Percentiles rank a stretch among this genome's conserved stretches.
These are phyloP conservation scores for Pampusana beccarii DNA, from an alignment of 2,113 vertebrate genomes.

Conservation along the genomic window DNA sequence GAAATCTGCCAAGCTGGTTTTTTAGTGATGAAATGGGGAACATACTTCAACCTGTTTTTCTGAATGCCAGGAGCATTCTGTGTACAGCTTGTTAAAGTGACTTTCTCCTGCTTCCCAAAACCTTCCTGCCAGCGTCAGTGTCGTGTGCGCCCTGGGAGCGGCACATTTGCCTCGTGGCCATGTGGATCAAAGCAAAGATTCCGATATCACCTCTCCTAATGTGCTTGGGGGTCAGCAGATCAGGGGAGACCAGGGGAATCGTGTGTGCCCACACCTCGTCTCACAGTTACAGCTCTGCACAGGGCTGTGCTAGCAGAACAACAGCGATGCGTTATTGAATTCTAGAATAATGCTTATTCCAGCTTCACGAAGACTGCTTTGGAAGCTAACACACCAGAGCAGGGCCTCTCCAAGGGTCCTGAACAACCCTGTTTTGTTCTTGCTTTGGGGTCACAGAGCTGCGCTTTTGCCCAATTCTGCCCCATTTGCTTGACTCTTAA, in stretches of 20 bases:
- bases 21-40: not conserved
- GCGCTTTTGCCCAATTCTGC: not conserved
- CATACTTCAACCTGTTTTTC: not conserved
- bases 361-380: not conserved
- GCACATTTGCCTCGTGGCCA: not conserved
- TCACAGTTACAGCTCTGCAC: not conserved
- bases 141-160: not conserved
- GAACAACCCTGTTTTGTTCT: not conserved
- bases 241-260: not conserved
- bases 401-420: not conserved
- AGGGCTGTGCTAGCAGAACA: not conserved
- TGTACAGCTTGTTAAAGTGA: not conserved
- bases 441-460: not conserved
- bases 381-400: not conserved
- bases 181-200: not conserved
- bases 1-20: no score
- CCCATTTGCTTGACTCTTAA: not conserved
- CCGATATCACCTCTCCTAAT: not conserved
- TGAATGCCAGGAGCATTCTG: not conserved
- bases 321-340: not conserved
- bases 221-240: not conserved
- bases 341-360: not conserved
- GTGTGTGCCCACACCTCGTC: accelerated
- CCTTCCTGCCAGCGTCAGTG: not conserved
- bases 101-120: not conserved